Base-by-base conservation (phyloP, 2,888 invertebrate species). In the Cosmopolites sordidus region DNA sequence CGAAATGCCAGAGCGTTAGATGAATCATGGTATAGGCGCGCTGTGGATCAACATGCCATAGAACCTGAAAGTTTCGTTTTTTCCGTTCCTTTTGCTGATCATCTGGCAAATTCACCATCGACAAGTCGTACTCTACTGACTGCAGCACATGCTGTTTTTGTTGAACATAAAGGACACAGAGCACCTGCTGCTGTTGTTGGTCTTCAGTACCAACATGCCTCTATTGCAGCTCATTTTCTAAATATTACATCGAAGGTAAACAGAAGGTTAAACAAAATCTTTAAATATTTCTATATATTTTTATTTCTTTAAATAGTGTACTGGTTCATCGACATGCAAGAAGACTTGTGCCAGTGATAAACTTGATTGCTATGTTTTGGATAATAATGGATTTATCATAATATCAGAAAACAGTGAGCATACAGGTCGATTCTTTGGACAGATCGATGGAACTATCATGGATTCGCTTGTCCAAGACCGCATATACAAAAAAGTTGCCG, bases 151-250 rank as follows among this genome's bases (percentile, higher is more conserved):
- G 93, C 94, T 0, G 86, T 93, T 43, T 93, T 92, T 69, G 84
- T 92, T 16, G 89, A 91, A 67, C 84, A 84, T 55, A 83, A 87
- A 60, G 88, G 89, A 0, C 88, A 91, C 66, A 80, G 87, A 62
- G 91, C 92, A 0, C 90, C 92, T 0, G 92, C 89, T 0, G 94
- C 92, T 1, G 94, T 94, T 2, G 92, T 93, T n/a, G 94, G 94
- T 0, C 72, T 94, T 22, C 91, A 92, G 68, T 92, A 92, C 73
- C 87, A 88, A 62, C 85, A 93, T 68, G 84, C 88, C 4, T 87
- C 87, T 0, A 78, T 94, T 60, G 86, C 89, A 1, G 83, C 84
- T 45, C 89, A 90, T 73, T 94, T 94, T 70, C 59, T 67, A 17
- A 92, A 93, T 64, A 88, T 92, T 43, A 93, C 93, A 12, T 89